These are phyloP conservation scores for Tiphia femorata DNA, from an alignment of 2,888 invertebrate genomes.

Conservation along the genomic window DNA sequence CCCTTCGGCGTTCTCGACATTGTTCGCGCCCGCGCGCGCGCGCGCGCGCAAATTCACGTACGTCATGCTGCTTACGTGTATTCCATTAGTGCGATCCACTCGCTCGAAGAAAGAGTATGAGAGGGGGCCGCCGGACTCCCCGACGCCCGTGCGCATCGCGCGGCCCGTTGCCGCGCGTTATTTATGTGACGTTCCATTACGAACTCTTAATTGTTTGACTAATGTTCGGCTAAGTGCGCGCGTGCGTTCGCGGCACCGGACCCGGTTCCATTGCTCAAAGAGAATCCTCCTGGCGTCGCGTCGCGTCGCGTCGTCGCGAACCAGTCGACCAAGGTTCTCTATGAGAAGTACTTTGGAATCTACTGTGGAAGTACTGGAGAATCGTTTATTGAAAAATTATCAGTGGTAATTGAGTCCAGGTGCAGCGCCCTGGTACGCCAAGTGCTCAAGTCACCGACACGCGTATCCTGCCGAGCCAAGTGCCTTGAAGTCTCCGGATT, in stretches of 20 bases:
- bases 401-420: too few species aligned
- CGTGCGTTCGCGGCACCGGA: slow-evolving; percentile 27
- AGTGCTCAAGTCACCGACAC: too few species aligned
- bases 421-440: too few species aligned
- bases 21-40: slow-evolving; percentile 13
- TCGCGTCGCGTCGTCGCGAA: not conserved
- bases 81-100: slow-evolving; percentile 47
- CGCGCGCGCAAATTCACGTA: slow-evolving; percentile 27
- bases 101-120: slow-evolving; percentile 29
- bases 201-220: slow-evolving; percentile 67
- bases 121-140: slow-evolving; percentile 9
- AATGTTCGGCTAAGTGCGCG: slow-evolving; percentile 57
- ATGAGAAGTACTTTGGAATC: too few species aligned
- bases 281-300: not conserved
- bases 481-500: too few species aligned
- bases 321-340: too few species aligned
- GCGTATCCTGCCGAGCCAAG: slow-evolving; percentile 19
- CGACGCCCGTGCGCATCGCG: slow-evolving; percentile 15
- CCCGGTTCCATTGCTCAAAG: slow-evolving; percentile 1
- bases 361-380: too few species aligned
- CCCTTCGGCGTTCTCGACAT: slow-evolving; percentile 5
- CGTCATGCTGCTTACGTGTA: slow-evolving; percentile 24
- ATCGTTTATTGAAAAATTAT: too few species aligned
- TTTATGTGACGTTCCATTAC: slow-evolving; percentile 65
- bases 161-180: slow-evolving; percentile 46